Evolutionary conservation across 2,888 invertebrate genomes (phyloP), one percentile per base, ranked within the genome.

Genomic region (Andrena trimmerana): DNA sequence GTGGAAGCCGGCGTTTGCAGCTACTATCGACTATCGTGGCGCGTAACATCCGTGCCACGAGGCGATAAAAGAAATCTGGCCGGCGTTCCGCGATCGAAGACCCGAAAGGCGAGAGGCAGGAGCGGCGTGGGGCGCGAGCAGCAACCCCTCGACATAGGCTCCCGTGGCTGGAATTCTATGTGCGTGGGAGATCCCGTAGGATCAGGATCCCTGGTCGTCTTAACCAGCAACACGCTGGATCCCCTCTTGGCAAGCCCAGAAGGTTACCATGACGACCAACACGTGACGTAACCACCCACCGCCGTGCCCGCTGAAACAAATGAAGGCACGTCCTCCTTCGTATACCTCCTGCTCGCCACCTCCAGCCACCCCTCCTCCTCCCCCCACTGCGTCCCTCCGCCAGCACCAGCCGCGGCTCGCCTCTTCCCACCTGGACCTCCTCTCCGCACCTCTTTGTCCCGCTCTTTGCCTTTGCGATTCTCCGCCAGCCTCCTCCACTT

Each of bases 231-330:
- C 93, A 92, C 91, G 90, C 92, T 83, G 91, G 92, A 92, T 92
- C 93, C 93, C 93, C 92, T 92, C 92, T 92, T 90, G 92, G 91
- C 90, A 91, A 93, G 90, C 93, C 91, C 92, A 90, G 92, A 91
- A 91, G 91, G 94, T 94, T 93, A 90, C 94, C 93, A 94, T 93
- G 93, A 90, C 93, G 90, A 94, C 94, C 91, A 91, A 91, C 92
- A 90, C 93, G 93, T 94, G 94, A 94, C 94, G 94, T 93, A 94
- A 93, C 94, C 93, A 93, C 92, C 93, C 93, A 93, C 92, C 89
- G 85, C 86, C 91, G 88, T 92, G 88, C 92, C 93, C 92, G 91
- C 89, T 94, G 94, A 94, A 94, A 94, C 94, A 94, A 94, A 94
- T 93, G 94, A 94, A 94, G 94, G 92, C 93, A 92, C 93, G 92